phyloP scores from a whole-genome alignment of 1,140 invertebrate species.

The Scaptomyza hsui region DNA sequence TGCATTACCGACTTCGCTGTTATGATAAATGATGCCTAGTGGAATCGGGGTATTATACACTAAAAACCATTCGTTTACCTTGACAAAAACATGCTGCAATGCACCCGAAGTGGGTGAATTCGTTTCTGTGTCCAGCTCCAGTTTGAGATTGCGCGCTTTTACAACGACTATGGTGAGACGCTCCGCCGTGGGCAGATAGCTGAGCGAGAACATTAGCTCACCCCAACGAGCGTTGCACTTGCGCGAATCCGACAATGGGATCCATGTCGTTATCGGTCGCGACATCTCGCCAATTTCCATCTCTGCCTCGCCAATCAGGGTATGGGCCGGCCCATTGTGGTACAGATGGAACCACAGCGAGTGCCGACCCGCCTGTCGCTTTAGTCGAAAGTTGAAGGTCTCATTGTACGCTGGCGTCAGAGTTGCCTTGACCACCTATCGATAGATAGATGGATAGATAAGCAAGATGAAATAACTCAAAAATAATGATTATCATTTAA shows the following conservation, averaged over 20 bases:
- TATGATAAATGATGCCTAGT: too few species aligned
- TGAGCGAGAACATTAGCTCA: slow-evolving; percentile 93
- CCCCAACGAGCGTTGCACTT: slow-evolving; percentile 87
- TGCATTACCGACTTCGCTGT: too few species aligned
- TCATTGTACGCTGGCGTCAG: slow-evolving; percentile 89
- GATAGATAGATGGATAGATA: neutral
- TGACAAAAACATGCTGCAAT: slow-evolving; percentile 75
- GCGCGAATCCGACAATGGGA: slow-evolving; percentile 84
- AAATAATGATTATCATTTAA: too few species aligned
- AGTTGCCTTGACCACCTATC: slow-evolving; percentile 84
- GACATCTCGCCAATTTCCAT: slow-evolving; percentile 85
- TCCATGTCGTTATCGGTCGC: slow-evolving; percentile 85
- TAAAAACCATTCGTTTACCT: slow-evolving; percentile 55
- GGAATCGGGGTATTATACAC: too few species aligned
- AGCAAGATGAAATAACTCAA: too few species aligned
- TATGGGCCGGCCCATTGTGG: slow-evolving; percentile 81
- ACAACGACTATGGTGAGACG: slow-evolving; percentile 92
- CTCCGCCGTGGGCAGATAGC: slow-evolving; percentile 91
- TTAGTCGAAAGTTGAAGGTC: slow-evolving; percentile 89
- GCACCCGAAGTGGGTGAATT: slow-evolving; percentile 85
- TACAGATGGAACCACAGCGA: slow-evolving; percentile 84
- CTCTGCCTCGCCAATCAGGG: slow-evolving; percentile 84
- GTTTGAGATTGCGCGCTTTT: slow-evolving; percentile 90
- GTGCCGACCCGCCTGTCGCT: slow-evolving; percentile 81
- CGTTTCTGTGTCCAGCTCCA: slow-evolving; percentile 72